phyloP scores from a whole-genome alignment of 2,797 vertebrate genomes.

The Buceros bicornis region DNA sequence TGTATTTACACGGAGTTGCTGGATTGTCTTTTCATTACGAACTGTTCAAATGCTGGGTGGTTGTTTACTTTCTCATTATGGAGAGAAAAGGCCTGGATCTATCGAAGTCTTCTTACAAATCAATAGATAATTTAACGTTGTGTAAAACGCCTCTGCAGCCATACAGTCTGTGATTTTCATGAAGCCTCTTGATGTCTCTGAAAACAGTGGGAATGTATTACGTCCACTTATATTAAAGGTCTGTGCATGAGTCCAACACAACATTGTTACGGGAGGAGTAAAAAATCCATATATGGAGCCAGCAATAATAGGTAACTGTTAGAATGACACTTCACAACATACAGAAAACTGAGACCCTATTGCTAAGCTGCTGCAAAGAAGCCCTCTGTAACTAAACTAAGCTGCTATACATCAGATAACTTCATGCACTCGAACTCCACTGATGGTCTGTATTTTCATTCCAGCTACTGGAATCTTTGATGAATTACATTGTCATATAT shows the following conservation, averaged over 20 bases:
- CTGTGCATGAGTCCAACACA: not conserved
- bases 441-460: not conserved
- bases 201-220: not conserved
- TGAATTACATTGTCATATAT: not conserved
- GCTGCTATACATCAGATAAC: not conserved
- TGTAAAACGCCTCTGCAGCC: not conserved
- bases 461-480: not conserved
- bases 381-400: not conserved
- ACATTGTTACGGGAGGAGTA: not conserved
- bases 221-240: not conserved
- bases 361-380: not conserved
- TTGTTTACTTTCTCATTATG: conserved; percentile 17
- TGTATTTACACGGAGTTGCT: not conserved
- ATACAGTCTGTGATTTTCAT: not conserved
- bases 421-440: not conserved
- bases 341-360: not conserved
- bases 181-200: not conserved
- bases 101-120: not conserved
- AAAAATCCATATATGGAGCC: not conserved
- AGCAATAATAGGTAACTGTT: not conserved
- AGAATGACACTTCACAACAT: not conserved
- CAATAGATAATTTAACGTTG: not conserved
- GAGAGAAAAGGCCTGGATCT: not conserved
- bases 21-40: not conserved
- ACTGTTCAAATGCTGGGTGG: not conserved